phyloP scores from a whole-genome alignment of 2,888 invertebrate genomes.

The Torymus texanus region DNA sequence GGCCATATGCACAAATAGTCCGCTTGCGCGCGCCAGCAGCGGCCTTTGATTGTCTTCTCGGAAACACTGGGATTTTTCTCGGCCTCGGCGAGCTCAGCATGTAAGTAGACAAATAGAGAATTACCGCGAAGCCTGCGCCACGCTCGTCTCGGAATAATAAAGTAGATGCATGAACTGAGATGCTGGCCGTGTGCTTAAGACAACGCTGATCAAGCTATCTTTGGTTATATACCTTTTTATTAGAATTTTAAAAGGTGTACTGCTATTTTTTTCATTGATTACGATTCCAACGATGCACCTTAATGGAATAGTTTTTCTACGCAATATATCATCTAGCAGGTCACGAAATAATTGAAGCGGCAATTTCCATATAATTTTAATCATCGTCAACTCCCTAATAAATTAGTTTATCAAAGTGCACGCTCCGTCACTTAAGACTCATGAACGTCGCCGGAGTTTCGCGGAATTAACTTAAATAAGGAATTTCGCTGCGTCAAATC shows the following conservation, averaged over 20 bases:
- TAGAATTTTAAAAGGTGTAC: no score
- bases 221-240: not conserved
- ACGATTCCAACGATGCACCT: no score
- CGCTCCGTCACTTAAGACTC: slow-evolving; percentile 21
- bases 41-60: slow-evolving; percentile 72
- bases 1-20: slow-evolving; percentile 70
- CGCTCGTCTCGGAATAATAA: slow-evolving; percentile 52
- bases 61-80: slow-evolving; percentile 65
- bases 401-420: slow-evolving; percentile 29
- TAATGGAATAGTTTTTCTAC: no score
- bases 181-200: not conserved
- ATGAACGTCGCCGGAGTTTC: slow-evolving; percentile 34
- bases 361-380: slow-evolving; percentile 7
- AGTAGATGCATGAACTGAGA: slow-evolving; percentile 35
- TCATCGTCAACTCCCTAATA: not conserved
- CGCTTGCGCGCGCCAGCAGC: slow-evolving; percentile 50
- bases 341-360: not conserved
- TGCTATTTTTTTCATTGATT: no score
- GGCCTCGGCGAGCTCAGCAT: slow-evolving; percentile 7
- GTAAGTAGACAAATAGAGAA: slow-evolving; percentile 65
- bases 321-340: no score
- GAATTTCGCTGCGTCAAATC: slow-evolving; percentile 41
- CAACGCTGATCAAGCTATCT: not conserved
- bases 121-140: slow-evolving; percentile 61
- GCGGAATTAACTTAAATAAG: slow-evolving; percentile 42